Conservation (phyloP, 2,113 vertebrate species). For the Felis catus region DNA sequence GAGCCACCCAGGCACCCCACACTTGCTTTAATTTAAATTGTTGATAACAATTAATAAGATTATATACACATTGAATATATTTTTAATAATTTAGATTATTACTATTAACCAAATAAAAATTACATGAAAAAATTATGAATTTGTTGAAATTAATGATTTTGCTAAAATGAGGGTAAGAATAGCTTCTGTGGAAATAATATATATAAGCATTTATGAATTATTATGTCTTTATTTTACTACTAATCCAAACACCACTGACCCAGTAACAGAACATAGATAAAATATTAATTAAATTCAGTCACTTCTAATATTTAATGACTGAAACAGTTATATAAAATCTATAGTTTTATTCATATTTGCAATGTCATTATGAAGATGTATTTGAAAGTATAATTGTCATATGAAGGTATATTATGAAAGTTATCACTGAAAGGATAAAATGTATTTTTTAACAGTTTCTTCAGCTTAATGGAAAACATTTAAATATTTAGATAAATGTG, state of each 20-base stretch:
- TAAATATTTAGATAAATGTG: background rate
- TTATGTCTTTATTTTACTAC: background rate
- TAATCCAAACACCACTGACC: background rate
- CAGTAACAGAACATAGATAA: background rate
- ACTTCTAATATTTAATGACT: background rate
- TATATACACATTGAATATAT: background rate
- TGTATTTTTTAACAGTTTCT: background rate
- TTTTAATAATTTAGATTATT: background rate
- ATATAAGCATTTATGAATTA: background rate
- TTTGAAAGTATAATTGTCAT: background rate
- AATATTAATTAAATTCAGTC: background rate
- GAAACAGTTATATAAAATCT: background rate
- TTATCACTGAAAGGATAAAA: background rate
- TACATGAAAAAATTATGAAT: background rate
- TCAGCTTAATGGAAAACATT: background rate
- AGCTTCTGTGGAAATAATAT: background rate
- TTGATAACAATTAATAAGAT: background rate
- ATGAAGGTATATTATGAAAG: background rate
- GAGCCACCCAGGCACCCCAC: too few relatives aligned
- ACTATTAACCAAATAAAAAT: background rate
- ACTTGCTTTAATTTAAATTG: background rate
- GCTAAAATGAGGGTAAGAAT: background rate
- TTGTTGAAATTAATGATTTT: background rate
- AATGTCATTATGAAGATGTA: background rate
- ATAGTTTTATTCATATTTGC: background rate